Base-by-base conservation (phyloP, 2,113 vertebrate genomes). In the Antechinus flavipes region DNA sequence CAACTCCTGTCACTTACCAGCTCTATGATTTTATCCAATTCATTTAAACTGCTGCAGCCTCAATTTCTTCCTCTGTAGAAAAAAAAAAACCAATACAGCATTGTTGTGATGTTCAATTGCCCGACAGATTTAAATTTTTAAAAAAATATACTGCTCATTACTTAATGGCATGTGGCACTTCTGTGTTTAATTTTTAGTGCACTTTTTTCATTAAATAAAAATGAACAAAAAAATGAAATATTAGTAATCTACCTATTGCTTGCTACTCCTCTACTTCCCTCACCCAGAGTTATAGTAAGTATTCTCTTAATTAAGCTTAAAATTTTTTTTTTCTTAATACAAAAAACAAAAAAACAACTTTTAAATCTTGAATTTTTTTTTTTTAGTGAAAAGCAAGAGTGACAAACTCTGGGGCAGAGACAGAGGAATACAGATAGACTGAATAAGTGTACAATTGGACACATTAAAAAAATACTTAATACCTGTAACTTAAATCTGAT, bases 171-270 rank as follows among this genome's bases (percentile, higher is more conserved):
- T 49, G 47, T 26, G 1, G 25, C 25, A 0, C 54, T 52, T 93
- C 84, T 93, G 84, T 92, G 54, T 93, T 93, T 95, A 93, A 91
- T 54, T 54, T 91, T 49, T 42, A 91, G 84, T 90, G 89, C 25
- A 23, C 84, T 30, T 76, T 93, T 35, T 68, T 92, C 22, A 55
- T 8, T 27, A 50, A 1, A 1, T 47, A 23, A 84, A 84, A 84
- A 84, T 42, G 6, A 47, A 6, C 49, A 49, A 49, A 49, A 49
- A 49, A 49, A 7, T 8, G 68, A 42, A 19, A 84, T 22, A 42
- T 7, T 23, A 84, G 19, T 84, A 84, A 42, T 84, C 35, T 42
- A 42, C n/a, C 27, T 91, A 1, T 90, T 54, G 54, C 24, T 52
- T 92, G 25, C 27, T 24, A 91, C 14, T 26, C 61, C 53, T 26